Percentiles rank a stretch among this genome's conserved stretches.
Evolutionary conservation across 2,113 vertebrate species (phyloP).

Genomic region (Stigmatopora argus): DNA sequence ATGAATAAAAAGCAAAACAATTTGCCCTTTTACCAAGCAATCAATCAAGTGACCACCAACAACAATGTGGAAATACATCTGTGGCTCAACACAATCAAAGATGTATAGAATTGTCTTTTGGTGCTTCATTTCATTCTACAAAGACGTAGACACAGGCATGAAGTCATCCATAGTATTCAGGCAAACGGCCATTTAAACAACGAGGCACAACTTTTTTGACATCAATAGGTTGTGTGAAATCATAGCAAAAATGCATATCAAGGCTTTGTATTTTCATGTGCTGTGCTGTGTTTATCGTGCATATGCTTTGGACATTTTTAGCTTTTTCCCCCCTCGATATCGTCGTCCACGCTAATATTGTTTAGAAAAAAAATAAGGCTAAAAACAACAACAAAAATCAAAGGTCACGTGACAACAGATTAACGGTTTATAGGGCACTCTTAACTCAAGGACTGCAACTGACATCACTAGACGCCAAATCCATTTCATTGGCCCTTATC

Average conservation of each 20-base stretch:
- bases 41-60: not conserved
- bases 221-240: not conserved
- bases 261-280: conserved; percentile 21
- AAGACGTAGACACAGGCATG: conserved; percentile 44
- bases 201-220: conserved; percentile 27
- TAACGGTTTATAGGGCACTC: not conserved
- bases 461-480: too few species aligned
- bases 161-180: conserved; percentile 31
- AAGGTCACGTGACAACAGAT: not conserved
- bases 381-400: not conserved
- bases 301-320: conserved; percentile 9
- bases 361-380: not conserved
- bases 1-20: not conserved
- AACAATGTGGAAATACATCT: not conserved
- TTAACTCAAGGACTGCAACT: too few species aligned
- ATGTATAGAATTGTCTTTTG: not conserved
- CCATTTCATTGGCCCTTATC: too few species aligned
- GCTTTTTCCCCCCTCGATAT: not conserved
- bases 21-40: not conserved
- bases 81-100: conserved; percentile 15
- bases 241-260: conserved; percentile 40
- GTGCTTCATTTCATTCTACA: conserved; percentile 25
- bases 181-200: conserved; percentile 32
- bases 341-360: not conserved
- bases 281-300: conserved; percentile 32